These are phyloP conservation scores for Bembecia ichneumoniformis DNA, from an alignment of 2,888 invertebrate species.

Conservation along the genomic window DNA sequence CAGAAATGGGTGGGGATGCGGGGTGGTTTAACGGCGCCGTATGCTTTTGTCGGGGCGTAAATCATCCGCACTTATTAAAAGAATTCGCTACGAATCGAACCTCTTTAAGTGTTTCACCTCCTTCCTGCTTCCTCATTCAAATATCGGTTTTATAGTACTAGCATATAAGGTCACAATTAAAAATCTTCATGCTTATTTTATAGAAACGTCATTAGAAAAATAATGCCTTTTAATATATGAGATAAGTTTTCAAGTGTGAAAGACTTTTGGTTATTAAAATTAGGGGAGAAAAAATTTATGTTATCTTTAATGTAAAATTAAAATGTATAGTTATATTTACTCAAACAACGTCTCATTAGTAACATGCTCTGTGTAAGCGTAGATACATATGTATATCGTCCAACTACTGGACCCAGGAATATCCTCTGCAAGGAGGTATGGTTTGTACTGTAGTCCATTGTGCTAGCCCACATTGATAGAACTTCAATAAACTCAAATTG, in stretches of 20 bases:
- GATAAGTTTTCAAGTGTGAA: slow-evolving; percentile 31
- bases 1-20: background rate
- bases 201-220: slow-evolving; percentile 26
- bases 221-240: slow-evolving; percentile 37
- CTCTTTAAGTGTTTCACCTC: slow-evolving; percentile 48
- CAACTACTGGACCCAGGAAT: too few species aligned
- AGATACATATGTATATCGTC: too few species aligned
- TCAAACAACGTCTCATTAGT: too few species aligned
- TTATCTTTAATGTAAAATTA: too few species aligned
- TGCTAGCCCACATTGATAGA: too few species aligned
- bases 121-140: slow-evolving; percentile 8
- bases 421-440: too few species aligned
- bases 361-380: too few species aligned
- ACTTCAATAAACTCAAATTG: too few species aligned
- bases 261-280: slow-evolving; percentile 20
- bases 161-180: slow-evolving; percentile 5
- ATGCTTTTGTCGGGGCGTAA: slow-evolving; percentile 62
- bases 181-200: slow-evolving; percentile 17
- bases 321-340: too few species aligned
- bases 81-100: slow-evolving; percentile 60
- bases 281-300: slow-evolving; percentile 2
- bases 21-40: slow-evolving; percentile 25
- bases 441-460: too few species aligned
- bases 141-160: slow-evolving; percentile 15
- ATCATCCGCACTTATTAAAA: slow-evolving; percentile 68